Evolutionary conservation across 2,113 vertebrate species (phyloP).

Genomic region (Bostrychus sinensis): DNA sequence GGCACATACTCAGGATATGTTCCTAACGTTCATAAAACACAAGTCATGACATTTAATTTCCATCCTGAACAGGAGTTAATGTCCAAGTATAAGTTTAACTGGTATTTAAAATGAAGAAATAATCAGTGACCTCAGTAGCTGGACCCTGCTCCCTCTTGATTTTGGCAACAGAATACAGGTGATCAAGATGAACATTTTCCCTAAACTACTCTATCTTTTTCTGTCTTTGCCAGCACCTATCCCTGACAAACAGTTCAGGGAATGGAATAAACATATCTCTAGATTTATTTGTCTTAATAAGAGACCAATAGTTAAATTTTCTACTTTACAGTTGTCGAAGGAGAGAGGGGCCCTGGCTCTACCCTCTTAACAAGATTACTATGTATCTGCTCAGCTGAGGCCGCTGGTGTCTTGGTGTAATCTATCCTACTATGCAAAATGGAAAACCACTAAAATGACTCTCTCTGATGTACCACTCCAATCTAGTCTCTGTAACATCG

Average conservation of each 20-base stretch:
- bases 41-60: no score
- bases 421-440: background rate
- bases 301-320: background rate
- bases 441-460: background rate
- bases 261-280: conserved; percentile 11
- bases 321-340: background rate
- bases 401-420: background rate
- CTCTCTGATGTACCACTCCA: background rate
- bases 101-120: background rate
- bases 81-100: background rate
- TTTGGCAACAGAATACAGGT: background rate
- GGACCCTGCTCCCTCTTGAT: background rate
- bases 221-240: background rate
- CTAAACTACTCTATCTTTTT: background rate
- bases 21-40: no score
- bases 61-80: background rate
- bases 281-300: background rate
- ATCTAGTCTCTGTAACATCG: no score
- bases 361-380: background rate
- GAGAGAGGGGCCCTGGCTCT: background rate
- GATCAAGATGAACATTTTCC: background rate
- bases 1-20: no score
- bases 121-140: background rate
- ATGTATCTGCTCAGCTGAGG: background rate
- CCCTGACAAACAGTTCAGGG: background rate